Base-by-base conservation (phyloP, 2,113 vertebrate species). In the Oophaga pumilio region DNA sequence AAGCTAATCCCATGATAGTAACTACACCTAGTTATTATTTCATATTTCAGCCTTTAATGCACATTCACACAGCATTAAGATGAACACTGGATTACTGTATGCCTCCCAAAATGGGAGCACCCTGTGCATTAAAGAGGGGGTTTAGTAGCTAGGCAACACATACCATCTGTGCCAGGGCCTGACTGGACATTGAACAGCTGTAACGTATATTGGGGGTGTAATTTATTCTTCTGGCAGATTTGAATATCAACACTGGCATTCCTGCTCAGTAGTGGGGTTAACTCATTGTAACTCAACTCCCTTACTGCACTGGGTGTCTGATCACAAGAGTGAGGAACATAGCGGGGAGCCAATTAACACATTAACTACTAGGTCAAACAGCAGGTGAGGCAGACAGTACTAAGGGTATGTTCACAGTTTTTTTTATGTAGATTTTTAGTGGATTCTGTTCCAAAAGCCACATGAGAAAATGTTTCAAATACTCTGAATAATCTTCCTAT, bases 241-340 rank as follows among this genome's bases (percentile, higher is more conserved):
- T 57, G 76, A 57, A 28, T 57, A 79, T 79, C 76, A 56, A 56
- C 50, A 57, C 15, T 15, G 13, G n/a, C 76, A 79, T 57, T 57
- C 53, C 53, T 78, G 52, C 71, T 26, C 17, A 12, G 59, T 53
- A 57, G n/a, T 28, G 10, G 26, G 53, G 53, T 79, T 79, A 56
- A 79, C 52, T 79, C 76, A 56, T 79, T 79, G 76, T 56, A 57
- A 79, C 52, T 24, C 53, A 59, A 79, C 53, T 78, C 76, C 76
- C 5, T 24, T 22, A 76, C 73, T 76, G 6, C 43, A 22, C 9
- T 5, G 18, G 13, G 52, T 78, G 76, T 78, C 52, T 17, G 2
- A 56, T 53, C 26, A 59, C 76, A 57, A 59, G 52, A 28, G n/a
- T 9, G 26, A 24, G 15, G 14, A 57, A 59, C 24, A 28, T 56